A percentile compares a stretch with the other conserved stretches of the same genome.
Conservation (phyloP, 2,888 invertebrate genomes). For the Luperina nickerlii region DNA sequence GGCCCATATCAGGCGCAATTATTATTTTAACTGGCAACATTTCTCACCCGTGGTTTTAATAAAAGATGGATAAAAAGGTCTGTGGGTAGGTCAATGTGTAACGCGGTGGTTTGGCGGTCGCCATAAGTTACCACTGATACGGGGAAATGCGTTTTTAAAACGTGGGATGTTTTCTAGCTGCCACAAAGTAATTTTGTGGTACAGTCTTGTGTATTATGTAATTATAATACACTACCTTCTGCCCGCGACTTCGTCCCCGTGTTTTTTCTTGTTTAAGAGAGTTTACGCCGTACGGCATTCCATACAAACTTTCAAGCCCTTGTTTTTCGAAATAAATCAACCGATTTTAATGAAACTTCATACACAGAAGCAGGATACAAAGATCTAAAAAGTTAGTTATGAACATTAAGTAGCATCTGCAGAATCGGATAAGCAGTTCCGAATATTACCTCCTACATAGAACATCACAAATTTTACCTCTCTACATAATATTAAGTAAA, state of each 20-base stretch:
- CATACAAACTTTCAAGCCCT: too few relatives aligned
- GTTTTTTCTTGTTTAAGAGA: too few relatives aligned
- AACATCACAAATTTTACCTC: not conserved
- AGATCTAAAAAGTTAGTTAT: too few relatives aligned
- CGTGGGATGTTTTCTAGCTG: not conserved
- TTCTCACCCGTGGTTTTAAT: slow-evolving; percentile 18
- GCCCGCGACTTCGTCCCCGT: not conserved
- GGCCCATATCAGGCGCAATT: not conserved
- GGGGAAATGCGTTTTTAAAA: slow-evolving; percentile 24
- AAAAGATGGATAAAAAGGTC: slow-evolving; percentile 20
- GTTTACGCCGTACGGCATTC: too few relatives aligned
- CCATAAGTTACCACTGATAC: slow-evolving; percentile 35
- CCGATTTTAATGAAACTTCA: too few relatives aligned
- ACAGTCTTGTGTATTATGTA: not conserved
- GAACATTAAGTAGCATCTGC: not conserved
- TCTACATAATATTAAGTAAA: not conserved
- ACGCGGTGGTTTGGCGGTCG: not conserved
- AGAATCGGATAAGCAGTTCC: not conserved
- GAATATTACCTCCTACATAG: not conserved
- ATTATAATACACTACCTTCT: not conserved
- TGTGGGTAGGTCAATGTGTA: slow-evolving; percentile 23
- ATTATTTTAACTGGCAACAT: slow-evolving; percentile 17
- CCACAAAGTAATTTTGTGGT: not conserved
- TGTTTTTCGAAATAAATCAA: too few relatives aligned
- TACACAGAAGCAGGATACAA: too few relatives aligned